Evolutionary conservation across 2,113 vertebrate species (phyloP).

Genomic region (Haplochromis vanheusdeni): DNA sequence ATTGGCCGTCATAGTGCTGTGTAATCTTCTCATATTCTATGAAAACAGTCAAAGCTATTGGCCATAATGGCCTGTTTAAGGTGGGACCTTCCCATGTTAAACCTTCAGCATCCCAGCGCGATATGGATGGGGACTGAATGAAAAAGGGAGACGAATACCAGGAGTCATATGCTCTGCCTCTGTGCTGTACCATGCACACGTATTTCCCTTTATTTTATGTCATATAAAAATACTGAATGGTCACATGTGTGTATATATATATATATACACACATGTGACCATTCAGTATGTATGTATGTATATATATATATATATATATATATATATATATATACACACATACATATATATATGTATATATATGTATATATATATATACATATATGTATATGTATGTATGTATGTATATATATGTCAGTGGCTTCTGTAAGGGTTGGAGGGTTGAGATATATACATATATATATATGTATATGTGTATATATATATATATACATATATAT

Average conservation of each 20-base stretch:
- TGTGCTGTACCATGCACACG: neutral
- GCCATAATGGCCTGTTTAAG: constrained; percentile 61
- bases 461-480: too few relatives aligned
- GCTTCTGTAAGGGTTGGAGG: too few relatives aligned
- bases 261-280: rapidly evolving
- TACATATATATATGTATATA: rapidly evolving
- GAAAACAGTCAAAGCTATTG: constrained; percentile 62
- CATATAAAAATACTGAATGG: neutral
- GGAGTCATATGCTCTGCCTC: constrained; percentile 9
- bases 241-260: neutral
- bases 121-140: neutral
- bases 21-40: constrained; percentile 72
- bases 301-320: neutral
- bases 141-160: neutral
- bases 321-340: rapidly evolving
- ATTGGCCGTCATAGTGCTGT: constrained; percentile 80
- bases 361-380: too few relatives aligned
- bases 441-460: too few relatives aligned
- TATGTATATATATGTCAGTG: too few relatives aligned
- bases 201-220: constrained; percentile 14
- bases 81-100: constrained; percentile 54
- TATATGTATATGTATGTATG: neutral
- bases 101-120: constrained; percentile 24
- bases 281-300: too few relatives aligned
- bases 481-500: too few relatives aligned